Evolutionary conservation across 2,113 vertebrate genomes (phyloP), one percentile per base, ranked within the genome.

Genomic region (Melanostigma gelatinosum): DNA sequence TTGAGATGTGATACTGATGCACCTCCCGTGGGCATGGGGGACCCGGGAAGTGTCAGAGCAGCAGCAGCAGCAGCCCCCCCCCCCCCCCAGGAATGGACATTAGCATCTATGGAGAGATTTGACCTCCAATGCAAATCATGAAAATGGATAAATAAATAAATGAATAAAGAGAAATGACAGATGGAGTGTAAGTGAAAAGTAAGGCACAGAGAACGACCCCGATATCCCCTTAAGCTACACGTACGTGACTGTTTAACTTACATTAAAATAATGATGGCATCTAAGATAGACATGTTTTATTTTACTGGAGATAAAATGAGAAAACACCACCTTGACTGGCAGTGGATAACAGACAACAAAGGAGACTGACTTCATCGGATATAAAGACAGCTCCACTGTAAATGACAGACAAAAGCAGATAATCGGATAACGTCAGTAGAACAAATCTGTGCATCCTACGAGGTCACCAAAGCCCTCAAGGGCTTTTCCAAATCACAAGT

Each of bases 1-100:
- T 75, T 75, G 75, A 83, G 85, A 79, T 76, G 63, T 68, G 87
- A 87, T 68, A 81, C 52, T 72, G 82, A 88, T 87, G 88, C 65
- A 52, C 24, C 38, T 67, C 86, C 67, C 77, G 15, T 74, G 80
- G 65, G 81, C 70, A 68, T 52, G 65, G 18, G 16, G 86, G 85
- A 91, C 80, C 91, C 42, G 64, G 70, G 79, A 86, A 86, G 76
- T 60, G 54, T 70, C 48, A 58, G 72, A 65, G 75, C 24, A 24
- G 24, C 24, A 24, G 24, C 1, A 24, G 24, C n/a, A n/a, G n/a
- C n/a, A n/a, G n/a, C 32, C 50, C 68, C 32, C 32, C 32, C 32
- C 32, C 32, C 32, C 32, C 32, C 32, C 34, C 3, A 72, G n/a
- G 69, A 83, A 68, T 82, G 68, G 75, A 79, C 55, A 48, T 55